A percentile compares a stretch with the other conserved stretches of the same genome.
Evolutionary conservation across 2,113 vertebrate species (phyloP).

Genomic region (Myrmecophaga tridactyla): DNA sequence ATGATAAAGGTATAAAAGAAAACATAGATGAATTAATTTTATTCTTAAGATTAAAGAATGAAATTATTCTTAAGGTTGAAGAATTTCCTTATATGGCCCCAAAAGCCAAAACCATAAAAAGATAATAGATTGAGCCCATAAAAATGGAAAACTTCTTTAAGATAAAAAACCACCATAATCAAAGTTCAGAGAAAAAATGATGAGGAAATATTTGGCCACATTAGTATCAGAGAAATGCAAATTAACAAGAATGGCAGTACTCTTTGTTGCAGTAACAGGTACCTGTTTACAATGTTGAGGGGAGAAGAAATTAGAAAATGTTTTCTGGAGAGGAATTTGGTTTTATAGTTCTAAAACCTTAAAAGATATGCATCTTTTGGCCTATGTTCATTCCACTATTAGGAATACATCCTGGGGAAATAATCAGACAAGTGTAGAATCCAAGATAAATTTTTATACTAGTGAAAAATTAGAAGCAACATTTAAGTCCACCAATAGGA

Average conservation of each 20-base stretch:
- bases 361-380: background rate
- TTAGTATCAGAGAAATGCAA: background rate
- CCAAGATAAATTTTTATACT: background rate
- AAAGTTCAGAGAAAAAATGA: constrained; percentile 5
- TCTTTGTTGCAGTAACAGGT: background rate
- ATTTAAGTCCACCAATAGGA: background rate
- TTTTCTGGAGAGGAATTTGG: background rate
- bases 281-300: background rate
- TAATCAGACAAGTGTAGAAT: background rate
- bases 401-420: background rate
- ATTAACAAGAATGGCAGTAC: background rate
- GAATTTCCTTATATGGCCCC: background rate
- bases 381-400: background rate
- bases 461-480: background rate
- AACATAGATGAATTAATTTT: background rate
- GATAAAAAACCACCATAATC: background rate
- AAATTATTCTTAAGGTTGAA: background rate
- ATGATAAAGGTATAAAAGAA: background rate
- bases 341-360: background rate
- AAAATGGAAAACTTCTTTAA: background rate
- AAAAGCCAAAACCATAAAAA: background rate
- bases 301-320: background rate
- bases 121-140: background rate
- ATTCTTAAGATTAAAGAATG: background rate
- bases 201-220: background rate